phyloP scores from a whole-genome alignment of 2,113 vertebrate species.

The Apaloderma vittatum region DNA sequence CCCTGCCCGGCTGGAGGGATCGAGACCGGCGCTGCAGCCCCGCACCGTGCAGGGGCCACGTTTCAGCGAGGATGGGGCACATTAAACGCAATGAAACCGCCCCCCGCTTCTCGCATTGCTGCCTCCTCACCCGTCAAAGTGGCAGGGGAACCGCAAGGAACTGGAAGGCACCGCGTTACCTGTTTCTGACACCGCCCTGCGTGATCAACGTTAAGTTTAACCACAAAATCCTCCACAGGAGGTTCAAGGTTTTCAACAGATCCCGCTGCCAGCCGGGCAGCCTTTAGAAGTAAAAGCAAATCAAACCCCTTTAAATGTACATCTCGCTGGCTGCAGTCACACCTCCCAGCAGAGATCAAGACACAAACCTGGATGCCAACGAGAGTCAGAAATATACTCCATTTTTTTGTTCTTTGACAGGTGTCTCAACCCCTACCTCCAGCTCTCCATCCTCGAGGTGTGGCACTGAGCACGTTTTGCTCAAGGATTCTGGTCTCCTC shows the following conservation, averaged over 20 bases:
- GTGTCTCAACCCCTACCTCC: not conserved
- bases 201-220: fast-evolving
- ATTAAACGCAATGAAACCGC: no score
- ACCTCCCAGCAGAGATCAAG: not conserved
- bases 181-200: fast-evolving
- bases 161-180: fast-evolving
- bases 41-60: no score
- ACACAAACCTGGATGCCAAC: not conserved
- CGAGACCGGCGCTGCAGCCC: no score
- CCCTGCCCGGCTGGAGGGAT: no score
- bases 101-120: no score
- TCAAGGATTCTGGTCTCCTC: fast-evolving
- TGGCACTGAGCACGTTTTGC: fast-evolving
- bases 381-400: fast-evolving
- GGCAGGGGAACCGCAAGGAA: fast-evolving
- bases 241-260: not conserved
- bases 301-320: not conserved
- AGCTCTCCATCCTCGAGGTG: not conserved
- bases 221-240: fast-evolving
- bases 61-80: no score
- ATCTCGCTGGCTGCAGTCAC: fast-evolving
- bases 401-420: fast-evolving
- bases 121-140: fast-evolving
- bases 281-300: not conserved
- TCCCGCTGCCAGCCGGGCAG: not conserved